These are phyloP conservation scores for Eutolmus rufibarbis DNA, from an alignment of 2,888 invertebrate species.

Conservation along the genomic window DNA sequence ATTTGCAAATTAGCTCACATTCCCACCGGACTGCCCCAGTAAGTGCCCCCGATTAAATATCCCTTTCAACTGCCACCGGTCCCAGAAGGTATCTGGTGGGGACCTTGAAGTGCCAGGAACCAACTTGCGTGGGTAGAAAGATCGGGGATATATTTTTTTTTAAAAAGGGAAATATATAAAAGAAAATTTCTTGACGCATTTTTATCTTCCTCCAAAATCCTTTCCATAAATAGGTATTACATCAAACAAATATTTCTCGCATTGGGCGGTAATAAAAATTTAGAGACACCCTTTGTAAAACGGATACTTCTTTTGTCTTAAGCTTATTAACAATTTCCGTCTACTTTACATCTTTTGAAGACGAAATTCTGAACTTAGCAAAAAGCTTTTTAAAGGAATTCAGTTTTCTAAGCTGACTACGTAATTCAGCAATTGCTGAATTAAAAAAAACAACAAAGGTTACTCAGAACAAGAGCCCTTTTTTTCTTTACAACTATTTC, in stretches of 20 bases:
- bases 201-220: neutral
- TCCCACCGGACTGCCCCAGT: neutral
- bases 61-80: neutral
- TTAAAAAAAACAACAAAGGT: too few species aligned
- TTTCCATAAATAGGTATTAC: neutral
- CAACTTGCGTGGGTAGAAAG: neutral
- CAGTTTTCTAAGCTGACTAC: too few species aligned
- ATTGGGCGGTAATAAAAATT: neutral
- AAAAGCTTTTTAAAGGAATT: too few species aligned
- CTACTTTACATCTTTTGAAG: too few species aligned
- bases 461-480: too few species aligned
- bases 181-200: neutral
- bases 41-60: neutral
- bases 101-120: neutral
- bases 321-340: too few species aligned
- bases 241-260: neutral
- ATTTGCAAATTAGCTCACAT: neutral
- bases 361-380: too few species aligned
- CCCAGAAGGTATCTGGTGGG: neutral
- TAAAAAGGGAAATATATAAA: neutral
- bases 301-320: too few species aligned
- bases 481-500: too few species aligned
- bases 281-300: neutral
- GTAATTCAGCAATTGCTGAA: too few species aligned
- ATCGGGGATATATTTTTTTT: neutral